Evolutionary conservation across 2,113 vertebrate species (phyloP).

Genomic region (Trachemys scripta): DNA sequence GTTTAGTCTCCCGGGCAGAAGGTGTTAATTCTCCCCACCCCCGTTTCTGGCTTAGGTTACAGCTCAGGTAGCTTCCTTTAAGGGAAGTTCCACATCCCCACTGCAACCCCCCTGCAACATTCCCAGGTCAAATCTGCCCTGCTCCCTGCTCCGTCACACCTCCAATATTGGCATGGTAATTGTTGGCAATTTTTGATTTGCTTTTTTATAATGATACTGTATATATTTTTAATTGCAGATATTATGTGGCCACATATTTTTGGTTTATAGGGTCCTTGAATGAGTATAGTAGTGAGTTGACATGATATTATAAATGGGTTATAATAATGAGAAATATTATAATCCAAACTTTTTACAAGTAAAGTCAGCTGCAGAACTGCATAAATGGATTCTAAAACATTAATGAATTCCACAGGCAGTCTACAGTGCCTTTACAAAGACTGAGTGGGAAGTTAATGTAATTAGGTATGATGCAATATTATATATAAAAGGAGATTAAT

Average conservation of each 20-base stretch:
- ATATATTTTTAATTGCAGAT: not conserved
- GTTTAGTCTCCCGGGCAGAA: too few species aligned
- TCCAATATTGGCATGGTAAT: not conserved
- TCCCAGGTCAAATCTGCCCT: too few species aligned
- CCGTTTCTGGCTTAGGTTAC: too few species aligned
- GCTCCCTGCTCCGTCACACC: too few species aligned
- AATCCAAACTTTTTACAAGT: not conserved
- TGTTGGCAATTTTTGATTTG: not conserved
- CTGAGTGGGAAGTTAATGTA: slow-evolving; percentile 1
- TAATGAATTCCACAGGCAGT: slow-evolving; percentile 16
- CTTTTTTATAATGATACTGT: not conserved
- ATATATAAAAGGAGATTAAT: not conserved
- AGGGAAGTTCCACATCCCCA: too few species aligned
- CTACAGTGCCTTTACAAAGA: not conserved
- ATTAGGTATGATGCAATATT: not conserved
- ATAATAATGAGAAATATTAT: not conserved
- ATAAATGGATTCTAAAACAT: not conserved
- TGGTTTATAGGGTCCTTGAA: not conserved
- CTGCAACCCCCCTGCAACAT: too few species aligned
- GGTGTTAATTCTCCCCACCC: too few species aligned
- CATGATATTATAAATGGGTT: not conserved
- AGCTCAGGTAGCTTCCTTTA: too few species aligned
- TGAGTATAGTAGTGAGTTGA: not conserved
- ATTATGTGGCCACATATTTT: not conserved
- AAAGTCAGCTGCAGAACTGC: not conserved